Evolutionary conservation across 1,140 invertebrate genomes (phyloP), one percentile per base, ranked within the genome.

Genomic region (Paralvinella palmiformis): DNA sequence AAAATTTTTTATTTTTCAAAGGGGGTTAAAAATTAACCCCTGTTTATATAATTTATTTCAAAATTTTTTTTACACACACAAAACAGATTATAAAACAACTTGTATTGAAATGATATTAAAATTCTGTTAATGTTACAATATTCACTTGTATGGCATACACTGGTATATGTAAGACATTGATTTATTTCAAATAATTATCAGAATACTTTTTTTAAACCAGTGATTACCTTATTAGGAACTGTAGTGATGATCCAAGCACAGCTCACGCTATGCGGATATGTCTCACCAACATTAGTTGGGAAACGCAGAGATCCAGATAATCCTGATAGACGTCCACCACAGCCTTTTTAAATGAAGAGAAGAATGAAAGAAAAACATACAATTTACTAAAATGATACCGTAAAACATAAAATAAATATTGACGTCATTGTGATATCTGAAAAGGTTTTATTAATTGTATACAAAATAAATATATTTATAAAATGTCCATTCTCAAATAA

Each of bases 161-260:
- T n/a, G n/a, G n/a, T n/a, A n/a, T n/a, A n/a, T n/a, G n/a, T n/a
- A n/a, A n/a, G n/a, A n/a, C n/a, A n/a, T n/a, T n/a, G n/a, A n/a
- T n/a, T n/a, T n/a, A n/a, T n/a, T n/a, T n/a, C n/a, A n/a, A n/a
- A n/a, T n/a, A n/a, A n/a, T n/a, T n/a, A n/a, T n/a, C n/a, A n/a
- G n/a, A n/a, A n/a, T n/a, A n/a, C n/a, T n/a, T n/a, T n/a, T n/a
- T n/a, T n/a, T n/a, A n/a, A n/a, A n/a, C n/a, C 29, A 57, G 55
- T 24, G 13, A 15, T 4, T 31, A 72, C 81, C 74, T 78, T 76
- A 35, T 68, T 59, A 35, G 61, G 44, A 3, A 69, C 52, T n/a
- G 74, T 75, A 5, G 64, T 72, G 37, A 80, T 77, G 13, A 65
- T 65, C 76, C 77, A 80, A 22, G 72, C 71, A 75, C 78, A 80